phyloP scores from a whole-genome alignment of 2,113 vertebrate genomes.

The Deroptyus accipitrinus region DNA sequence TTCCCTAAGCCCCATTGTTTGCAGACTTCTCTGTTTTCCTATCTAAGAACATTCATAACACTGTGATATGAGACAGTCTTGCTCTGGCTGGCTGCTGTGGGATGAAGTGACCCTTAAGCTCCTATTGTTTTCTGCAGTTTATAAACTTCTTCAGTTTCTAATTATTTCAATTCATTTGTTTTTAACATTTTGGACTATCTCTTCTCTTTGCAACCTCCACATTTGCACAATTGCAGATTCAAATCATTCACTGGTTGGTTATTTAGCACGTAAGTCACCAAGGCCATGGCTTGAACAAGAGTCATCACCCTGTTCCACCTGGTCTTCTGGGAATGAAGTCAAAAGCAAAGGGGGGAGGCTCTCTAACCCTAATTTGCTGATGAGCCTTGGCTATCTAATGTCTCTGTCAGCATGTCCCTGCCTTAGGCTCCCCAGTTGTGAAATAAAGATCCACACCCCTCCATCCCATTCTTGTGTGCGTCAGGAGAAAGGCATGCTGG shows the following conservation, averaged over 20 bases:
- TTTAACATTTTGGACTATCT: background rate
- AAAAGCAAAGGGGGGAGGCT: background rate
- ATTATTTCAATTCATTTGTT: background rate
- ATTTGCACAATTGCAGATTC: background rate
- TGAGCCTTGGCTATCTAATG: background rate
- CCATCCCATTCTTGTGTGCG: background rate
- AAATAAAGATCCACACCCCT: slow-evolving; percentile 16
- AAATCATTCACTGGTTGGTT: background rate
- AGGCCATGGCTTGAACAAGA: background rate
- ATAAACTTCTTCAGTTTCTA: background rate
- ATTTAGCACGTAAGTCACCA: background rate
- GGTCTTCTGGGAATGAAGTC: background rate
- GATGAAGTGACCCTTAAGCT: slow-evolving; percentile 25
- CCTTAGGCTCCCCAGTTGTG: slow-evolving; percentile 16
- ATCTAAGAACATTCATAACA: slow-evolving; percentile 34
- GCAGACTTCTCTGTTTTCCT: slow-evolving; percentile 21
- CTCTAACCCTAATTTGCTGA: background rate
- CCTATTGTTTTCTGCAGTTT: slow-evolving; percentile 48
- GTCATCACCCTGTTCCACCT: background rate
- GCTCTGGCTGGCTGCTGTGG: slow-evolving; percentile 41
- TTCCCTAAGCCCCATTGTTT: slow-evolving; percentile 24
- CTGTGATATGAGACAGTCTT: slow-evolving; percentile 11
- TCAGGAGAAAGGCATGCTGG: slow-evolving; percentile 25
- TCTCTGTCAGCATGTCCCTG: slow-evolving; percentile 13
- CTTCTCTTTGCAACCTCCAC: background rate